Conservation (phyloP, 1,140 invertebrate genomes). For the Bombus waltoni region DNA sequence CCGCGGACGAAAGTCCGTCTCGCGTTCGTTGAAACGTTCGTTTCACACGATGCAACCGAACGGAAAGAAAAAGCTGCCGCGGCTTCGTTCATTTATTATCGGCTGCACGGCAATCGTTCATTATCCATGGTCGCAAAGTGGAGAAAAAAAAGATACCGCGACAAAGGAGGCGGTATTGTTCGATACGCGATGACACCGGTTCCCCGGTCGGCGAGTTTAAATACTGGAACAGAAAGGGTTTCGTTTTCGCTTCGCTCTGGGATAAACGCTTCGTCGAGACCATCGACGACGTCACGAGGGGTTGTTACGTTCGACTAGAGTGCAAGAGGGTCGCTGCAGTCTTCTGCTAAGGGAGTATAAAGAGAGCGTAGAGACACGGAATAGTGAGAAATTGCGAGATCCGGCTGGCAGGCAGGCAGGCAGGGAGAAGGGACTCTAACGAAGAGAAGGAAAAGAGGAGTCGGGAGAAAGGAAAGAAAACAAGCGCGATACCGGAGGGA, state of each 20-base stretch:
- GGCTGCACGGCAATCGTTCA: not conserved
- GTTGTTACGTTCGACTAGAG: slow-evolving; percentile 32
- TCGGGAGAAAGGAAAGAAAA: not conserved
- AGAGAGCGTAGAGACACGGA: not conserved
- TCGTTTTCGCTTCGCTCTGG: slow-evolving; percentile 19
- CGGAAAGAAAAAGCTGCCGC: not conserved
- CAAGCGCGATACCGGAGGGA: not conserved
- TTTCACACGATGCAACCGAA: no score
- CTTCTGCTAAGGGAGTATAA: slow-evolving; percentile 9
- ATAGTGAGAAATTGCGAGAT: slow-evolving; percentile 30
- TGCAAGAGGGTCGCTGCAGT: slow-evolving; percentile 17
- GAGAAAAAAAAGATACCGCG: not conserved
- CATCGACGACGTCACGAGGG: slow-evolving; percentile 5
- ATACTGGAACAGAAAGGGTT: slow-evolving; percentile 14
- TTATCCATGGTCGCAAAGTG: not conserved
- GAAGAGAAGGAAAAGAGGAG: not conserved
- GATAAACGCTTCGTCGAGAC: slow-evolving; percentile 39
- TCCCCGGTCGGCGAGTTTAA: no score
- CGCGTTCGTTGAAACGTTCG: not conserved
- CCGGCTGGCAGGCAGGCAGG: no score
- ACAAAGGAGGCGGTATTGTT: no score
- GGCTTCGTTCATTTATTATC: not conserved
- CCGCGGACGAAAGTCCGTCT: not conserved
- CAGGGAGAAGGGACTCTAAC: not conserved
- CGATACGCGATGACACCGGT: no score